phyloP scores from a whole-genome alignment of 2,797 vertebrate genomes.

The Cyprinella venusta region DNA sequence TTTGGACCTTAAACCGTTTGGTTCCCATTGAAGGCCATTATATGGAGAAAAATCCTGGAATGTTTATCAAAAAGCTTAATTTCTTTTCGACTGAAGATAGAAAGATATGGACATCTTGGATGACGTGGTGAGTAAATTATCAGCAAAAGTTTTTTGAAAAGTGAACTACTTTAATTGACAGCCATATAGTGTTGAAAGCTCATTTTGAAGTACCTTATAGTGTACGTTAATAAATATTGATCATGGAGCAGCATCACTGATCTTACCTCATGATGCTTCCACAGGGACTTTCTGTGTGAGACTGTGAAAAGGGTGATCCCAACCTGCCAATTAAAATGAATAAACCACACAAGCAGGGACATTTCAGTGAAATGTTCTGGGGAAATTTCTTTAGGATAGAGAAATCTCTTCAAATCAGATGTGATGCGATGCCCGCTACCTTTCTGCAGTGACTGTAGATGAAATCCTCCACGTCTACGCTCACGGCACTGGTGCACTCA shows the following conservation, averaged over 20 bases:
- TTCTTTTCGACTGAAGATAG: no score
- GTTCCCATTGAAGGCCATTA: no score
- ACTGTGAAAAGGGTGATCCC: slow-evolving; percentile 97
- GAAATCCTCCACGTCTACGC: slow-evolving; percentile 95
- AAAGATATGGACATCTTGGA: no score
- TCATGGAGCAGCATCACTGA: not conserved
- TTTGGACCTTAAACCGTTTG: no score
- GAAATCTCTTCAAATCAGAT: not conserved
- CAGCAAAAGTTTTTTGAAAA: no score
- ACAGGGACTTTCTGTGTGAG: slow-evolving; percentile 96
- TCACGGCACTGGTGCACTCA: slow-evolving; percentile 97
- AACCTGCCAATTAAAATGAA: slow-evolving; percentile 78
- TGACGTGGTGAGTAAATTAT: no score
- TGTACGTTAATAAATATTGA: not conserved
- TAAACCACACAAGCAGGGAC: not conserved
- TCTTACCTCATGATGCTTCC: slow-evolving; percentile 95
- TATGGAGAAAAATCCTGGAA: no score
- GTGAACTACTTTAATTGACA: no score
- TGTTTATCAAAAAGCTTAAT: no score
- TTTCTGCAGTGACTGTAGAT: slow-evolving; percentile 95
- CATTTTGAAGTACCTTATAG: not conserved
- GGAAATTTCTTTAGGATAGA: not conserved
- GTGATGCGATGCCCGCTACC: slow-evolving; percentile 70
- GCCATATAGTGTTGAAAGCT: not conserved
- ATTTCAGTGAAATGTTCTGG: not conserved